Conservation (phyloP, 2,113 vertebrate genomes). For the Hydrochoerus hydrochaeris region DNA sequence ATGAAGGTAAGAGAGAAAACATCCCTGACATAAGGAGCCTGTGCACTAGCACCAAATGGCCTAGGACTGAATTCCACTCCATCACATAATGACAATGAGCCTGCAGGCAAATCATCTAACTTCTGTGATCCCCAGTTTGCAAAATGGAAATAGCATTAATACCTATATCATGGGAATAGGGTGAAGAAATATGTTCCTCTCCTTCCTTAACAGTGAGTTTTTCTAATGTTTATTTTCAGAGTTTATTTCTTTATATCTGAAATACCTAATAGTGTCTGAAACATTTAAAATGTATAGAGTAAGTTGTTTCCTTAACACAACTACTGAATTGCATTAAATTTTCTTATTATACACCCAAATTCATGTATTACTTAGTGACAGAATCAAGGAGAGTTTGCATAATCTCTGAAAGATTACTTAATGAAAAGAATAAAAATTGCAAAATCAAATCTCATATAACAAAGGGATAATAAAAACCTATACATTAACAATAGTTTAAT, state of each 20-base stretch:
- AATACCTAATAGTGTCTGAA: neutral
- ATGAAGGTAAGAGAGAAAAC: neutral
- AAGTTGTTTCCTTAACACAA: neutral
- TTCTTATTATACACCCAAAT: neutral
- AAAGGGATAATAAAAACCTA: neutral
- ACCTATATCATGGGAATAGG: neutral
- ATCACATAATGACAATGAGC: neutral
- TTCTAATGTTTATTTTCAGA: neutral
- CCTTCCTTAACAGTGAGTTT: neutral
- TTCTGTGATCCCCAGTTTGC: neutral
- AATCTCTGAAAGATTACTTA: constrained; percentile 46
- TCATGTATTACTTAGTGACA: neutral
- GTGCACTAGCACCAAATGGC: neutral
- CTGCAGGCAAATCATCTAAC: neutral
- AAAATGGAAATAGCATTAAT: neutral
- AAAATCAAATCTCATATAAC: constrained; percentile 43
- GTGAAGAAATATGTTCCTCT: neutral
- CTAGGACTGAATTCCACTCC: neutral
- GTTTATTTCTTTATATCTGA: neutral
- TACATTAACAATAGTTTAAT: constrained; percentile 78
- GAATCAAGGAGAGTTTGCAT: neutral
- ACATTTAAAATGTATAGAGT: neutral
- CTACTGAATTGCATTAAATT: neutral
- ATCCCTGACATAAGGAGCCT: neutral
- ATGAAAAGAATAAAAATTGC: constrained; percentile 42